These are phyloP conservation scores for Pachymerium ferrugineum DNA, from an alignment of 2,888 invertebrate species.

Conservation along the genomic window DNA sequence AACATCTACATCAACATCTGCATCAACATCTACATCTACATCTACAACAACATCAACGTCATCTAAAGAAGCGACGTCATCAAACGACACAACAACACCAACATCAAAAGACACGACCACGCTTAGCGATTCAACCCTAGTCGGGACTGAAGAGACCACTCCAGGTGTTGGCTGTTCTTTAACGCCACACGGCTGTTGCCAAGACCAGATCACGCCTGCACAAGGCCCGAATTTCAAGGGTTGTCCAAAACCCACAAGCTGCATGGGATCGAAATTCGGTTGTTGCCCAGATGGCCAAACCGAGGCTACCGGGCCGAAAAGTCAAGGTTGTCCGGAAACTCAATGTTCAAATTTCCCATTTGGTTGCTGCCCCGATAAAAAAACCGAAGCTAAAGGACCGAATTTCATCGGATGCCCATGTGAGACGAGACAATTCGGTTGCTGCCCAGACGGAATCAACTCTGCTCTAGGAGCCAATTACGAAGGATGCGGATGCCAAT, in stretches of 20 bases:
- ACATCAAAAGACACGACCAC: no score
- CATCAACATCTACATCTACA: not conserved
- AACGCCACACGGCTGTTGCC: constrained; percentile 60
- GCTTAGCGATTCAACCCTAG: no score
- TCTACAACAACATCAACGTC: no score
- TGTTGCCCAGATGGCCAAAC: constrained; percentile 79
- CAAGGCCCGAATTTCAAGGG: constrained; percentile 55
- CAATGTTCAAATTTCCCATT: constrained; percentile 42
- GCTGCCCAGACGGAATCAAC: constrained; percentile 43
- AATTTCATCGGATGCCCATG: not conserved
- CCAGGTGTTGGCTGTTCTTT: not conserved
- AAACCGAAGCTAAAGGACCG: constrained; percentile 64
- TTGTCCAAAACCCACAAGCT: constrained; percentile 81
- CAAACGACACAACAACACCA: no score
- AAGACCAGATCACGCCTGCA: constrained; percentile 72
- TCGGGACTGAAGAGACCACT: no score
- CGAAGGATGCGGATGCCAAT: constrained; percentile 63
- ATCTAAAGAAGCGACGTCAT: no score
- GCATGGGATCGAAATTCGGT: no score
- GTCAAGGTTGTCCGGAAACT: constrained; percentile 64
- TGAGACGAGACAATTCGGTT: not conserved
- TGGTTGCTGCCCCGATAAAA: constrained; percentile 77
- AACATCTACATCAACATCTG: not conserved
- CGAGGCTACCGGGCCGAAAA: constrained; percentile 72
- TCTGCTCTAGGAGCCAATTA: constrained; percentile 59